Percentiles rank a stretch among this genome's conserved stretches.
These are phyloP conservation scores for Leucoraja erinaceus DNA, from an alignment of 2,113 vertebrate species.

Conservation along the genomic window DNA sequence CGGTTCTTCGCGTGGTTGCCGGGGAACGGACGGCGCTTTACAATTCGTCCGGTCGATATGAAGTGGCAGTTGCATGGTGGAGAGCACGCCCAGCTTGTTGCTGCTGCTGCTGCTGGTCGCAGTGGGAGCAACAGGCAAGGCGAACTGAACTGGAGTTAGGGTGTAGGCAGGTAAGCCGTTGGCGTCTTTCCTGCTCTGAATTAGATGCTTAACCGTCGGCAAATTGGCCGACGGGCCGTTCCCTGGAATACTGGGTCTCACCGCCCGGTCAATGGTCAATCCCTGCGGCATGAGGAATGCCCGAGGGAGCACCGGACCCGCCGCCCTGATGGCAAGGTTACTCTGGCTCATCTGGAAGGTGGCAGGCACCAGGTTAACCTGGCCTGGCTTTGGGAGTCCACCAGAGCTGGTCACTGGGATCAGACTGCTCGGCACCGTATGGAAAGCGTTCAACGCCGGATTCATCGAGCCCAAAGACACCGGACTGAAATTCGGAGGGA, in stretches of 20 bases:
- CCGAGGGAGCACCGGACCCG: conserved; percentile 48
- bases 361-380: conserved; percentile 61
- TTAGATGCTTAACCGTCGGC: conserved; percentile 78
- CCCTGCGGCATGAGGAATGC: conserved; percentile 57
- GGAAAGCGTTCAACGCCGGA: conserved; percentile 41
- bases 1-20: conserved; percentile 17
- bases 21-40: conserved; percentile 51
- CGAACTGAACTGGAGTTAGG: conserved; percentile 76
- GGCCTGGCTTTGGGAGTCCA: conserved; percentile 44
- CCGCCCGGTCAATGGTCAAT: conserved; percentile 59
- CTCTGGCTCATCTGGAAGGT: conserved; percentile 58
- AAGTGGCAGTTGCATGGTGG: conserved; percentile 56
- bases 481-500: conserved; percentile 55
- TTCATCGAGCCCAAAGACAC: conserved; percentile 48
- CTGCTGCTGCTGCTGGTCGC: conserved; percentile 50
- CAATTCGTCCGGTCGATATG: conserved; percentile 57
- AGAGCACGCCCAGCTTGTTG: conserved; percentile 46
- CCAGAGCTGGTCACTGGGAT: conserved; percentile 43
- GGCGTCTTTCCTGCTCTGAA: conserved; percentile 83
- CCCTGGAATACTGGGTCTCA: conserved; percentile 50
- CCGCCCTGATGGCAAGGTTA: conserved; percentile 48
- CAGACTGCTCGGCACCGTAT: conserved; percentile 40
- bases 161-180: conserved; percentile 93
- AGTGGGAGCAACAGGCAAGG: conserved; percentile 60
- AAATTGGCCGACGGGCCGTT: conserved; percentile 68